A percentile compares a stretch with the other conserved stretches of the same genome.
Evolutionary conservation across 2,797 vertebrate species (phyloP).

Genomic region (Yasuhikotakia modesta): DNA sequence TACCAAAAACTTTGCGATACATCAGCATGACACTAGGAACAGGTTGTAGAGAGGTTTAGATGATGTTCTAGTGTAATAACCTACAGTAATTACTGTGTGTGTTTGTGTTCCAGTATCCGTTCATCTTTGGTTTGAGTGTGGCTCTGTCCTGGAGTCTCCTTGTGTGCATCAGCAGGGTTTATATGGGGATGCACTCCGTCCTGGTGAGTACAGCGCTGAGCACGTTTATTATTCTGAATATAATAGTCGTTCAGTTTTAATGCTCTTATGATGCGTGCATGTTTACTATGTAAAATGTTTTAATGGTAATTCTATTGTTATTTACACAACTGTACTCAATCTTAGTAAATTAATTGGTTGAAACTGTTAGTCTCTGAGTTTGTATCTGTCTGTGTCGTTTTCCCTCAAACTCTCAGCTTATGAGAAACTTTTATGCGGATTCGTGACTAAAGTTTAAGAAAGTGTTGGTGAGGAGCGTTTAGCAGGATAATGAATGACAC

Average conservation of each 20-base stretch:
- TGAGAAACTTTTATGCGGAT: not conserved
- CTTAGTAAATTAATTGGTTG: no score
- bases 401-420: not conserved
- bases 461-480: not conserved
- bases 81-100: not conserved
- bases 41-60: not conserved
- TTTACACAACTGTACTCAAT: no score
- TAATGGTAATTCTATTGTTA: no score
- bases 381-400: not conserved
- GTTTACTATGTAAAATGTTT: no score
- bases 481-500: not conserved
- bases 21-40: no score
- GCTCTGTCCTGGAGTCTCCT: slow-evolving; percentile 89
- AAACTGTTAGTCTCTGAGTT: no score
- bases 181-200: slow-evolving; percentile 99
- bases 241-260: not conserved
- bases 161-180: slow-evolving; percentile 95
- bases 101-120: slow-evolving; percentile 81
- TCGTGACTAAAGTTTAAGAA: slow-evolving; percentile 4
- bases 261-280: no score
- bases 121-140: slow-evolving; percentile 85
- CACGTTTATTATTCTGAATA: not conserved
- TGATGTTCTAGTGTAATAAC: not conserved
- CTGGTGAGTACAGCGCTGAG: slow-evolving; percentile 81
- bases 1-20: no score